A percentile compares a stretch with the other conserved stretches of the same genome.
These are phyloP conservation scores for Blomia tropicalis DNA, from an alignment of 2,888 invertebrate species.

Conservation along the genomic window DNA sequence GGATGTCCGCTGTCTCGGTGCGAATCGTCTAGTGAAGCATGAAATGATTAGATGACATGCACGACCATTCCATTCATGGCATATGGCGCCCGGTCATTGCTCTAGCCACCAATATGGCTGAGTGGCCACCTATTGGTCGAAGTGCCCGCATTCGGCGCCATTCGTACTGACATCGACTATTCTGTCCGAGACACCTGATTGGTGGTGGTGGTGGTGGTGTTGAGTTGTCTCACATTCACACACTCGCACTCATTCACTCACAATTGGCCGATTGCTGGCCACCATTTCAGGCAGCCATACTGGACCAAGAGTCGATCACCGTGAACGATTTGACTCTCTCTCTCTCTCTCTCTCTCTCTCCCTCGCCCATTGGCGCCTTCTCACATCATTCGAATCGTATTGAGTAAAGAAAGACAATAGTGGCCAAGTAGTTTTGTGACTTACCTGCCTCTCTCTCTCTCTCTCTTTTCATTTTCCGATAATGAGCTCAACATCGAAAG, in stretches of 20 bases:
- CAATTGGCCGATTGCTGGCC: neutral
- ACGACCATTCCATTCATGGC: neutral
- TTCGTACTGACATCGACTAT: neutral
- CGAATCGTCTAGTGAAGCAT: slow-evolving; percentile 9
- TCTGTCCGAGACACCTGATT: neutral
- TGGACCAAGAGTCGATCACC: neutral
- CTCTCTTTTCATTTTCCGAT: too few species aligned
- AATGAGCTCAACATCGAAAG: too few species aligned
- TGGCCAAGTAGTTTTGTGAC: neutral
- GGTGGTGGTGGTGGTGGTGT: neutral
- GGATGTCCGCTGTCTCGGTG: neutral
- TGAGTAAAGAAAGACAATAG: slow-evolving; percentile 5
- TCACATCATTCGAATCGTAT: neutral
- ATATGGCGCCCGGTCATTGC: slow-evolving; percentile 14
- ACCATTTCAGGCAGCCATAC: neutral
- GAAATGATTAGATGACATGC: slow-evolving; percentile 15
- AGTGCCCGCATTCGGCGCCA: neutral
- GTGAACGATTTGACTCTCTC: neutral
- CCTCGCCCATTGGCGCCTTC: neutral
- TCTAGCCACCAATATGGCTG: slow-evolving; percentile 8
- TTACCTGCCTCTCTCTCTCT: too few species aligned
- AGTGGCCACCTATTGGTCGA: neutral
- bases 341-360: too few species aligned
- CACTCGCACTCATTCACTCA: too few species aligned
- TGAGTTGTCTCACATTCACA: too few species aligned